Conservation (phyloP, 1,140 invertebrate species). For the Notospermus geniculatus region DNA sequence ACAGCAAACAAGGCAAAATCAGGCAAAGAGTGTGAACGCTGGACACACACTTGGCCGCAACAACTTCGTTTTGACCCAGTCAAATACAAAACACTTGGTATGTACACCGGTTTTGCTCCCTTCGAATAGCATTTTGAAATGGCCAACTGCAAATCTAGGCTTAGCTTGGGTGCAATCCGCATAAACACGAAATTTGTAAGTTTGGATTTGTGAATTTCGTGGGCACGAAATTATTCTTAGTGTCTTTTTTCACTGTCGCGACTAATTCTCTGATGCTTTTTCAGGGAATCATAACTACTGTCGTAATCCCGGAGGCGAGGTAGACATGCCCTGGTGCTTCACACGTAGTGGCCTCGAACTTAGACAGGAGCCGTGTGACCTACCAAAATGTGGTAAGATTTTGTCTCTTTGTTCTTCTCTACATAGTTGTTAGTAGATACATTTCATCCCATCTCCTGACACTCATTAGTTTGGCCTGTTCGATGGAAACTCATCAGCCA, state of each 20-base stretch:
- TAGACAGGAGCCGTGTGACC: slow-evolving; percentile 73
- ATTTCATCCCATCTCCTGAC: too few relatives aligned
- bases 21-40: slow-evolving; percentile 75
- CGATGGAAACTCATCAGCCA: too few relatives aligned
- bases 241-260: neutral
- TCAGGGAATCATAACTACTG: slow-evolving; percentile 84
- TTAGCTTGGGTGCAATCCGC: too few relatives aligned
- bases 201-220: too few relatives aligned
- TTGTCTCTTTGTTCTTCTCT: too few relatives aligned
- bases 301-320: slow-evolving; percentile 80
- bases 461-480: too few relatives aligned
- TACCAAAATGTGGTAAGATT: slow-evolving; percentile 74
- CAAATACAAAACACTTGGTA: slow-evolving; percentile 74
- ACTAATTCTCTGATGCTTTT: slow-evolving; percentile 11
- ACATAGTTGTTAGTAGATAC: too few relatives aligned
- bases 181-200: too few relatives aligned
- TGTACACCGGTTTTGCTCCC: neutral
- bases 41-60: slow-evolving; percentile 64
- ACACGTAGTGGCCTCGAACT: slow-evolving; percentile 51
- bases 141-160: too few relatives aligned
- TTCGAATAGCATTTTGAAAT: neutral
- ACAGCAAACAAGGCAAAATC: slow-evolving; percentile 69
- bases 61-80: slow-evolving; percentile 69
- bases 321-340: slow-evolving; percentile 88
- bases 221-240: too few relatives aligned